phyloP scores from a whole-genome alignment of 2,888 invertebrate species.

The Hermaeophaga mercurialis region DNA sequence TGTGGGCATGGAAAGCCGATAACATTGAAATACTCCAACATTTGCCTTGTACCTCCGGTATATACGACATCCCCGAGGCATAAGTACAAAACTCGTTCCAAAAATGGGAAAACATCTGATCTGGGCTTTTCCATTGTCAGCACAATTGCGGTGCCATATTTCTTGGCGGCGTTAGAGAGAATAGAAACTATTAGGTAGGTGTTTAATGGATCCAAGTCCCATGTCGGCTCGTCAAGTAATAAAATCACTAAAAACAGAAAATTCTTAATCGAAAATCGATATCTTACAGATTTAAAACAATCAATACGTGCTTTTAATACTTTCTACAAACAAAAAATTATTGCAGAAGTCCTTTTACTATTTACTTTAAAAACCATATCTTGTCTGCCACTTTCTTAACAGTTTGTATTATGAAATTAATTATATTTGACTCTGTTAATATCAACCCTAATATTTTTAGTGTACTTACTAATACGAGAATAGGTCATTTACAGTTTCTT shows the following conservation, averaged over 20 bases:
- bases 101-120: slow-evolving; percentile 93
- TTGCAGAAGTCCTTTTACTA: no score
- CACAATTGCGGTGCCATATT: slow-evolving; percentile 87
- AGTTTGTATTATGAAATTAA: no score
- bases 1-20: slow-evolving; percentile 97
- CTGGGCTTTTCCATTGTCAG: slow-evolving; percentile 93
- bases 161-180: slow-evolving; percentile 86
- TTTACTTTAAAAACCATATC: no score
- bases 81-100: slow-evolving; percentile 88
- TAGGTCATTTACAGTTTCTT: no score
- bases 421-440: no score
- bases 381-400: no score
- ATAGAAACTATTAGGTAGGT: slow-evolving; percentile 95
- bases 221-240: slow-evolving; percentile 91
- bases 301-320: no score
- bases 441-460: no score
- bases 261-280: no score
- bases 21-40: slow-evolving; percentile 92
- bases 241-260: slow-evolving; percentile 70
- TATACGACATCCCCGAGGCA: slow-evolving; percentile 92
- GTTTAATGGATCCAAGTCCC: slow-evolving; percentile 92
- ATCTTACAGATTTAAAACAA: no score
- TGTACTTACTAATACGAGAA: no score
- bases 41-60: slow-evolving; percentile 87
- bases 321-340: no score